phyloP scores from a whole-genome alignment of 2,888 invertebrate genomes.

The Apamea crenata region DNA sequence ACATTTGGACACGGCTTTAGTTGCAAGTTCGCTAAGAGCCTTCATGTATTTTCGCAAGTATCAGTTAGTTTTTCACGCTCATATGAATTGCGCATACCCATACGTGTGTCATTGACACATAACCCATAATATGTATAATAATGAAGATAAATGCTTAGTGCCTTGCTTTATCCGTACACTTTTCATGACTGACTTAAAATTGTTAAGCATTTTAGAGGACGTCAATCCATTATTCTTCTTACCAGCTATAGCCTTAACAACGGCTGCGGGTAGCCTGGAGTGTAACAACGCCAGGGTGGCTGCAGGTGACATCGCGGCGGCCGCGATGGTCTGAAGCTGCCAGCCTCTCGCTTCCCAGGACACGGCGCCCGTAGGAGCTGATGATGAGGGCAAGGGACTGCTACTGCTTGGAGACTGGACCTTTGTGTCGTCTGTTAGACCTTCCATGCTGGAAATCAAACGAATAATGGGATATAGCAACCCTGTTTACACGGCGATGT shows the following conservation, averaged over 20 bases:
- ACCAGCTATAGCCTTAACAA: slow-evolving; percentile 86
- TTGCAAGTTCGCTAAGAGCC: not conserved
- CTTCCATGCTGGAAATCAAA: slow-evolving; percentile 85
- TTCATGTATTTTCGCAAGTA: not conserved
- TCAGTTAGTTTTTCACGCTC: not conserved
- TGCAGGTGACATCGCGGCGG: slow-evolving; percentile 95
- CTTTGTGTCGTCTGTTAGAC: slow-evolving; percentile 93
- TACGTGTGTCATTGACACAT: not conserved
- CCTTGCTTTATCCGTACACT: not conserved
- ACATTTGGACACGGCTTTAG: too few species aligned
- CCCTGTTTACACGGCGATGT: not conserved
- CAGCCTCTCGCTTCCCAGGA: slow-evolving; percentile 87
- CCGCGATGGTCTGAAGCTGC: slow-evolving; percentile 94
- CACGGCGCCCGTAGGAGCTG: slow-evolving; percentile 24
- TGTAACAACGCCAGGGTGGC: slow-evolving; percentile 94
- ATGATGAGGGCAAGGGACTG: not conserved
- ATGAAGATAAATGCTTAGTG: not conserved
- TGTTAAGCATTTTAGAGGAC: not conserved
- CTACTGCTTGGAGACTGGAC: slow-evolving; percentile 73
- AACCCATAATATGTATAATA: not conserved
- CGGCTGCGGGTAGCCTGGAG: slow-evolving; percentile 91
- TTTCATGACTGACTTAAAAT: not conserved
- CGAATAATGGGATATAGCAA: not conserved
- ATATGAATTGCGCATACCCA: not conserved
- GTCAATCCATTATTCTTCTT: not conserved